phyloP scores from a whole-genome alignment of 2,797 vertebrate genomes.

The Danionella dracula region DNA sequence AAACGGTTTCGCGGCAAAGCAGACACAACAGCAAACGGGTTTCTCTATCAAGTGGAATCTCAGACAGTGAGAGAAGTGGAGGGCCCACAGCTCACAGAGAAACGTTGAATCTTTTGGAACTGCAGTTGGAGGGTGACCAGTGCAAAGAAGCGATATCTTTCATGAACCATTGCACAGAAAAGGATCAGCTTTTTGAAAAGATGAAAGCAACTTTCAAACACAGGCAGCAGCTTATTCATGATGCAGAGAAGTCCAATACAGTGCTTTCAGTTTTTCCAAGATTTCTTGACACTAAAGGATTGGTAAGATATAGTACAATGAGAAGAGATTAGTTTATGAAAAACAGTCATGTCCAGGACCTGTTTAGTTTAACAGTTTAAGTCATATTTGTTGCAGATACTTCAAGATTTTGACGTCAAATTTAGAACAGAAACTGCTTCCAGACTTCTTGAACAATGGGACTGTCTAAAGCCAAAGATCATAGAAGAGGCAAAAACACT shows the following conservation, averaged over 20 bases:
- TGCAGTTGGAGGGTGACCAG: not conserved
- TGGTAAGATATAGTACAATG: not conserved
- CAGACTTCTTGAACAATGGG: constrained; percentile 42
- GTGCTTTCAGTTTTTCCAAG: not conserved
- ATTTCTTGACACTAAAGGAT: not conserved
- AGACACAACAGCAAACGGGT: not conserved
- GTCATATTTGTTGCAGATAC: constrained; percentile 24
- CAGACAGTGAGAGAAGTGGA: not conserved
- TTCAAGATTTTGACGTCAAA: constrained; percentile 49
- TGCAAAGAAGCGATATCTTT: not conserved
- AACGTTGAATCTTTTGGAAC: not conserved
- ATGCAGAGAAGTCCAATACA: not conserved
- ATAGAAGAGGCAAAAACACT: constrained; percentile 40
- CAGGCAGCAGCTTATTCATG: not conserved
- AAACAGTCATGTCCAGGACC: not conserved
- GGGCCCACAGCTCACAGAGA: not conserved
- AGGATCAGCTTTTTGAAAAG: not conserved
- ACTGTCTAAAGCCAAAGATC: constrained; percentile 40
- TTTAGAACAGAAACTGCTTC: constrained; percentile 43
- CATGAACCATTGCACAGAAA: not conserved
- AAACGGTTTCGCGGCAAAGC: not conserved
- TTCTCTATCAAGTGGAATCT: not conserved
- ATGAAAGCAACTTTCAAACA: not conserved
- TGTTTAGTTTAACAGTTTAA: not conserved
- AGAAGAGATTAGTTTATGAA: not conserved